These are phyloP conservation scores for Fukomys damarensis DNA, from an alignment of 2,113 vertebrate genomes.

Conservation along the genomic window DNA sequence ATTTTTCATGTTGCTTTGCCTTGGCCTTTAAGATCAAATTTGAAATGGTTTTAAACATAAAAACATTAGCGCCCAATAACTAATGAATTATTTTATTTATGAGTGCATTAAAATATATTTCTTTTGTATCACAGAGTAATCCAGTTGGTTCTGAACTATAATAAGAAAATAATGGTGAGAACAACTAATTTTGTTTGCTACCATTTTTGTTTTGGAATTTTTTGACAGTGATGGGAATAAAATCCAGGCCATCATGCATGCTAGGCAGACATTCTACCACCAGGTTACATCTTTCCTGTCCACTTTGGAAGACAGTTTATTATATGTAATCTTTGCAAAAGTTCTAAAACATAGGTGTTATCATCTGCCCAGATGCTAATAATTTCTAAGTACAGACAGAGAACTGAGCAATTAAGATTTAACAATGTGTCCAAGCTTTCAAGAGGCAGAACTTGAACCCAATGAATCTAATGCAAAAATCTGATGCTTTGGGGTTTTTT, in stretches of 20 bases:
- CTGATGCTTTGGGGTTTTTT: neutral
- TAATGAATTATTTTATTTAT: neutral
- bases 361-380: neutral
- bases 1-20: neutral
- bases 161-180: neutral
- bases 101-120: neutral
- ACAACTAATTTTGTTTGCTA: neutral
- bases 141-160: slow-evolving; percentile 1
- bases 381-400: neutral
- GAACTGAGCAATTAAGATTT: neutral
- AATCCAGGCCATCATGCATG: neutral
- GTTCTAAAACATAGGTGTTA: slow-evolving; percentile 29
- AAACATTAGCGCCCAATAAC: neutral
- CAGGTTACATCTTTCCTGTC: neutral
- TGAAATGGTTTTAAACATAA: slow-evolving; percentile 46
- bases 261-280: neutral
- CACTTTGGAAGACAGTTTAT: neutral
- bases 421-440: neutral
- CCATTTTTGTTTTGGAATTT: too few relatives aligned
- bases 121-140: neutral
- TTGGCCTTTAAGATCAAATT: slow-evolving; percentile 34
- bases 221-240: neutral
- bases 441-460: neutral
- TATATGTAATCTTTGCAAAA: neutral
- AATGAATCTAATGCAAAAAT: neutral